Evolutionary conservation across 2,888 invertebrate species (phyloP).

Genomic region (Epsilonema sp.): DNA sequence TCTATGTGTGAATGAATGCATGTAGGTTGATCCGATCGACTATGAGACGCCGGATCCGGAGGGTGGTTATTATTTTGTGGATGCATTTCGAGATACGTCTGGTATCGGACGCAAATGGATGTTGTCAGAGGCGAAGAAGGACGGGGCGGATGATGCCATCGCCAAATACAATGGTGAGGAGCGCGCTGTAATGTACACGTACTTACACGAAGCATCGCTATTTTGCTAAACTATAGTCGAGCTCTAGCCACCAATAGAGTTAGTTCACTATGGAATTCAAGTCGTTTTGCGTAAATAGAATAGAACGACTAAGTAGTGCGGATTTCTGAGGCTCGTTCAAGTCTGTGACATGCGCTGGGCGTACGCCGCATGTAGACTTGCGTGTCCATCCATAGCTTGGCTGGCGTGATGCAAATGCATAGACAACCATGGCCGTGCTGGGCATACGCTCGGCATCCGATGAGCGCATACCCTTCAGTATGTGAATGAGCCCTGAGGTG

Average conservation of each 20-base stretch:
- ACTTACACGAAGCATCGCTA: background rate
- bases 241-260: background rate
- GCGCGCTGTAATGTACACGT: constrained; percentile 7
- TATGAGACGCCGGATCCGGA: constrained; percentile 51
- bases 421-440: too few relatives aligned
- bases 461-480: too few relatives aligned
- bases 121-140: constrained; percentile 72
- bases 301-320: too few relatives aligned
- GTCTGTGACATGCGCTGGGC: too few relatives aligned
- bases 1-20: background rate
- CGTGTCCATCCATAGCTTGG: too few relatives aligned
- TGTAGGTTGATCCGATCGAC: constrained; percentile 32
- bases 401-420: too few relatives aligned
- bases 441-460: too few relatives aligned
- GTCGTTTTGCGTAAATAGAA: too few relatives aligned
- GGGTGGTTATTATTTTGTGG: constrained; percentile 49
- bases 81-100: constrained; percentile 54
- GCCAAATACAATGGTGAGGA: constrained; percentile 84
- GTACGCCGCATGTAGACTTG: too few relatives aligned
- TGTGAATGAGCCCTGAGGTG: too few relatives aligned
- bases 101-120: constrained; percentile 59
- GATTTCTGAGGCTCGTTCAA: too few relatives aligned
- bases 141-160: constrained; percentile 58
- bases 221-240: background rate
- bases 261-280: too few relatives aligned